Conservation (phyloP, 1,140 invertebrate species). For the Macrotrachela quadricornifera region DNA sequence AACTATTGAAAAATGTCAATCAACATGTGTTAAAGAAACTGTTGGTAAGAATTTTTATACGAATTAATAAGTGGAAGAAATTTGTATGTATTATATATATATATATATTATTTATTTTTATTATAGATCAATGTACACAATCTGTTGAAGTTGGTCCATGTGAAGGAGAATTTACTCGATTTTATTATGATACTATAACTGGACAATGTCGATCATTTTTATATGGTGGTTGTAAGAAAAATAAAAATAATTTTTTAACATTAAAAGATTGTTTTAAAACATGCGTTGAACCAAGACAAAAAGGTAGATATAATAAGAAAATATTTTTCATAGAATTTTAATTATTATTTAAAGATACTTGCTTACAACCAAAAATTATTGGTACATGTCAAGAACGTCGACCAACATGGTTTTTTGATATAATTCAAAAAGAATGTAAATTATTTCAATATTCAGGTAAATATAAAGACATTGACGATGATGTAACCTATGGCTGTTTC, state of each 20-base stretch:
- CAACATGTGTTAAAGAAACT: background rate
- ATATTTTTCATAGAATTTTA: no score
- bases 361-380: constrained; percentile 7
- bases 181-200: constrained; percentile 62
- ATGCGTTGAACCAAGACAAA: constrained; percentile 41
- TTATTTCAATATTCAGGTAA: constrained; percentile 1
- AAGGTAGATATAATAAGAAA: background rate
- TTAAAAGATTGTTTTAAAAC: constrained; percentile 26
- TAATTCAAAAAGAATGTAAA: background rate
- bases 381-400: constrained; percentile 2
- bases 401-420: constrained; percentile 1
- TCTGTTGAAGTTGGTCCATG: constrained; percentile 49
- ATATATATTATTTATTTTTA: no score
- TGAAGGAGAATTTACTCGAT: constrained; percentile 42
- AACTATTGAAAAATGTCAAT: constrained; percentile 51
- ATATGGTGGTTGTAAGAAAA: constrained; percentile 72
- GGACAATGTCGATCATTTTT: constrained; percentile 80
- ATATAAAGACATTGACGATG: no score
- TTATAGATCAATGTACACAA: constrained; percentile 56
- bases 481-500: no score
- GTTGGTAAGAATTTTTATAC: background rate
- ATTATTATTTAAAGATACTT: constrained; percentile 37
- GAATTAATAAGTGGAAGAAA: background rate
- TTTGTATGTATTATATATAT: no score
- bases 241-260: constrained; percentile 39